These are phyloP conservation scores for Zosterops borbonicus DNA, from an alignment of 2,113 vertebrate genomes.

Conservation along the genomic window DNA sequence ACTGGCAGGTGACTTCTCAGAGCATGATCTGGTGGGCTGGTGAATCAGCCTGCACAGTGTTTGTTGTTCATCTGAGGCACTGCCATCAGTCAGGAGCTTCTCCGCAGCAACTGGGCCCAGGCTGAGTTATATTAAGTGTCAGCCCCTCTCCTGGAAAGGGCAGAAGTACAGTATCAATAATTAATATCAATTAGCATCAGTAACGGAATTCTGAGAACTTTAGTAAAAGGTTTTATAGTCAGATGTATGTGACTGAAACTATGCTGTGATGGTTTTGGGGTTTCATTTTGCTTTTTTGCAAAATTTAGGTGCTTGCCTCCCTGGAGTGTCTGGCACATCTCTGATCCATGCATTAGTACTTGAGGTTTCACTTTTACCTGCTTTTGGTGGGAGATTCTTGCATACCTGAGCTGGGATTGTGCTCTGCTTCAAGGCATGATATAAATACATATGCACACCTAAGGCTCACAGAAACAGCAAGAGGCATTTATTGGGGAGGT, in stretches of 20 bases:
- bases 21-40: not conserved
- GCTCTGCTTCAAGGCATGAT: not conserved
- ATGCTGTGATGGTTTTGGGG: not conserved
- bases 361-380: not conserved
- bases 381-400: not conserved
- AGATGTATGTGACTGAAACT: not conserved
- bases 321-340: not conserved
- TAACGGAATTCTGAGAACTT: not conserved
- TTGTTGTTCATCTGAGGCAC: not conserved
- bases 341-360: not conserved
- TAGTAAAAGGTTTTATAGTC: conserved; percentile 7
- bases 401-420: not conserved
- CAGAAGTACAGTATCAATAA: not conserved
- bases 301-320: not conserved
- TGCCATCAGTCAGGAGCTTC: not conserved
- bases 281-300: not conserved
- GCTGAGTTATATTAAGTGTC: not conserved
- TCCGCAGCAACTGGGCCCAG: not conserved
- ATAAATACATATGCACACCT: not conserved
- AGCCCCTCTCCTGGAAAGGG: not conserved
- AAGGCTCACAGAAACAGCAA: not conserved
- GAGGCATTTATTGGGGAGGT: not conserved
- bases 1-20: not conserved
- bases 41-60: not conserved
- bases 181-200: not conserved